A percentile compares a stretch with the other conserved stretches of the same genome.
Conservation (phyloP, 23 tunicate genomes). For the Phallusia fumigata region DNA sequence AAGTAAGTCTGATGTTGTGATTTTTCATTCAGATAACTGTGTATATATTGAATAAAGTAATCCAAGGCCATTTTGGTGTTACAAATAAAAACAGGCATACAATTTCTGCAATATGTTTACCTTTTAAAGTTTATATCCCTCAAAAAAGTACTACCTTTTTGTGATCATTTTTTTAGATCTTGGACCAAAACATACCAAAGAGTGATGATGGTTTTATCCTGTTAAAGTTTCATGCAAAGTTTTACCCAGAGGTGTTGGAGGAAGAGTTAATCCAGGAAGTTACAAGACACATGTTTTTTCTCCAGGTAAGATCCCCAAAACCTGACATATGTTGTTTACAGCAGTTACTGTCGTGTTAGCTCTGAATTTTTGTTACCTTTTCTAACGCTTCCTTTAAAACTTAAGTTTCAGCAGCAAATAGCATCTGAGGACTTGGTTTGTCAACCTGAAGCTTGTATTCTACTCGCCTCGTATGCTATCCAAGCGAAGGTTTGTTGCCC, state of each 20-base stretch:
- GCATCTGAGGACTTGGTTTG: conserved; percentile 61
- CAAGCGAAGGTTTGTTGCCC: conserved; percentile 68
- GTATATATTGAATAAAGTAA: too few relatives aligned
- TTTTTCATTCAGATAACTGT: too few relatives aligned
- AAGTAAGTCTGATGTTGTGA: too few relatives aligned
- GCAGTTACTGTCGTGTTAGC: too few relatives aligned
- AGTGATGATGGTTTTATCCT: conserved; percentile 39
- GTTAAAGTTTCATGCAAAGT: conserved; percentile 75
- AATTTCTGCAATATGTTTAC: background rate
- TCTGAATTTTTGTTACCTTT: background rate
- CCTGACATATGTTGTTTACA: too few relatives aligned
- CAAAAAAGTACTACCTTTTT: too few relatives aligned
- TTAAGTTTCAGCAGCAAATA: conserved; percentile 79
- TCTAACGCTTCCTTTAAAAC: background rate
- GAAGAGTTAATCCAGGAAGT: conserved; percentile 88
- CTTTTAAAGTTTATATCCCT: background rate
- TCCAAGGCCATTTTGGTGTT: too few relatives aligned
- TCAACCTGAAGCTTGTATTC: conserved; percentile 74
- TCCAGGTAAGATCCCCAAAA: conserved; percentile 53
- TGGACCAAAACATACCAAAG: conserved; percentile 47
- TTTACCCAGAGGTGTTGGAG: conserved; percentile 84
- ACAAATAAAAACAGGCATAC: too few relatives aligned
- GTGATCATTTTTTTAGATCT: conserved; percentile 38
- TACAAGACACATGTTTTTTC: conserved; percentile 76
- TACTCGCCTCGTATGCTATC: conserved; percentile 81